A percentile compares a stretch with the other conserved stretches of the same genome.
Conservation (phyloP, 2,797 vertebrate genomes). For the Staurois parvus region DNA sequence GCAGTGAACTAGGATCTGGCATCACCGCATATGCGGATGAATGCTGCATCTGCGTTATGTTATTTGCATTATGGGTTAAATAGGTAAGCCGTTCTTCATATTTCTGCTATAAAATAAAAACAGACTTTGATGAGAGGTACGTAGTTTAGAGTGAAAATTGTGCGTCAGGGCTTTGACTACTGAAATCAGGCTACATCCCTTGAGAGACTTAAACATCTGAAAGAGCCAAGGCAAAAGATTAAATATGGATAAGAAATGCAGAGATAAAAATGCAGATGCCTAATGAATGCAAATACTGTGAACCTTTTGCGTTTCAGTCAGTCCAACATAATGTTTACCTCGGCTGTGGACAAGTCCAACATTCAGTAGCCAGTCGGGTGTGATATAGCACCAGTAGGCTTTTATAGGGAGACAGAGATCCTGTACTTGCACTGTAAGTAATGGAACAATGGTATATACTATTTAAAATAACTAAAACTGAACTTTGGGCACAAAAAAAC, state of each 20-base stretch:
- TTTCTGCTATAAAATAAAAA: too few relatives aligned
- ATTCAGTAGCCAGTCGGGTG: not conserved
- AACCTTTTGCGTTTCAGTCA: not conserved
- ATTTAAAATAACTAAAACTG: too few relatives aligned
- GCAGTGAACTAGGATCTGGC: not conserved
- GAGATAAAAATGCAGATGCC: not conserved
- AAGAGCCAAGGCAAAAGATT: not conserved
- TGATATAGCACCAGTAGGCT: not conserved
- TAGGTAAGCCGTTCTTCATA: too few relatives aligned
- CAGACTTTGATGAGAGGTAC: not conserved
- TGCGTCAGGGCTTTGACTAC: not conserved
- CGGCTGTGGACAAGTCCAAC: too few relatives aligned
- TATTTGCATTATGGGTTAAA: too few relatives aligned
- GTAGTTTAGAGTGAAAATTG: not conserved
- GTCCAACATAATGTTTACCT: not conserved
- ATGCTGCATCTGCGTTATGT: too few relatives aligned
- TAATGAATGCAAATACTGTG: not conserved
- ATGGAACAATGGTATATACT: too few relatives aligned
- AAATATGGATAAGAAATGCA: not conserved
- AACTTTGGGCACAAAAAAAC: too few relatives aligned
- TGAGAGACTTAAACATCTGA: not conserved
- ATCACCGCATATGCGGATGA: not conserved
- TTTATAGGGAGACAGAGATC: too few relatives aligned
- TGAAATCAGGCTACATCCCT: slow-evolving; percentile 1
- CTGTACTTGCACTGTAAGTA: too few relatives aligned